phyloP scores from a whole-genome alignment of 2,888 invertebrate species.

The Rotaria sp. region DNA sequence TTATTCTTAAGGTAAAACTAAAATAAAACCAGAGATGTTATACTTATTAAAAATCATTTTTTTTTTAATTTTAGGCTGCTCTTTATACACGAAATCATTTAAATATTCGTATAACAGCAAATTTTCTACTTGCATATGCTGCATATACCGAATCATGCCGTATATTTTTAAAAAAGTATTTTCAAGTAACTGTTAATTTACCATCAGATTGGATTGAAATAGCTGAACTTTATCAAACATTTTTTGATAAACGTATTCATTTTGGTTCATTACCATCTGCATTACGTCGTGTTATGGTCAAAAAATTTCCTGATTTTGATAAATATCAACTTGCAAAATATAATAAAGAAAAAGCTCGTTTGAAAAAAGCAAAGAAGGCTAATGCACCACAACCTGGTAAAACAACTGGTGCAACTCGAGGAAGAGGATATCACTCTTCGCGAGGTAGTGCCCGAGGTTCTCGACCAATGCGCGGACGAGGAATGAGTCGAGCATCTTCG shows the following conservation, averaged over 20 bases:
- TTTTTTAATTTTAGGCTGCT: slow-evolving; percentile 50
- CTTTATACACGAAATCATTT: slow-evolving; percentile 56
- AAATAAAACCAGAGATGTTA: background rate
- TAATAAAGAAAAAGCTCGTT: slow-evolving; percentile 38
- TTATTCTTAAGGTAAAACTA: slow-evolving; percentile 54
- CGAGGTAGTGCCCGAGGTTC: slow-evolving; percentile 10
- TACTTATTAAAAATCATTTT: background rate
- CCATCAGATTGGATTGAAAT: slow-evolving; percentile 59
- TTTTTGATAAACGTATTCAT: slow-evolving; percentile 48
- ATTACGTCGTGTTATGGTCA: slow-evolving; percentile 53
- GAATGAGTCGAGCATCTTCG: background rate
- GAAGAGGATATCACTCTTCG: slow-evolving; percentile 44
- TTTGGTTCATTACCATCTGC: slow-evolving; percentile 53
- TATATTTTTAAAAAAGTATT: slow-evolving; percentile 55
- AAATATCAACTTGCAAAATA: slow-evolving; percentile 56
- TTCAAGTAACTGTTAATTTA: slow-evolving; percentile 49
- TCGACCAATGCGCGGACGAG: slow-evolving; percentile 32
- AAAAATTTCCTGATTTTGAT: slow-evolving; percentile 57
- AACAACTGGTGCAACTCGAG: slow-evolving; percentile 42
- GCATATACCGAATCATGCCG: slow-evolving; percentile 50
- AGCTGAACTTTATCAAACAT: slow-evolving; percentile 55
- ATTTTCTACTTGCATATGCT: slow-evolving; percentile 56
- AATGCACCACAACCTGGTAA: background rate
- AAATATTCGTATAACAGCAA: slow-evolving; percentile 55
- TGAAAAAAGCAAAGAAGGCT: background rate